Conservation (phyloP, 2,797 vertebrate genomes). For the Trachurus trachurus region DNA sequence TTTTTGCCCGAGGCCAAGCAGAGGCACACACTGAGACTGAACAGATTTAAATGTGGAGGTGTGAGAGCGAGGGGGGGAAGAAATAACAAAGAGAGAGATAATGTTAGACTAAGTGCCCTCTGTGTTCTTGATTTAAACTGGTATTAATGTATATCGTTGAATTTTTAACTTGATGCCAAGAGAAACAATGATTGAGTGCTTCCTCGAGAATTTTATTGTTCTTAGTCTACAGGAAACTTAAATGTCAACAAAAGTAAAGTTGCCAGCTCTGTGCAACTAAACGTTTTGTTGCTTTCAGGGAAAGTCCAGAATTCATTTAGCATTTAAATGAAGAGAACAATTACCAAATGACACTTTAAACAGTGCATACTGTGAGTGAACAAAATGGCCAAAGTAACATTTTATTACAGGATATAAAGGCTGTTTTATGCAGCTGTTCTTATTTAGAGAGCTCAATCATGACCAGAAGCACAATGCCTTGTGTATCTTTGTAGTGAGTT, state of each 20-base stretch:
- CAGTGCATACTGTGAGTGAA: neutral
- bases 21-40: conserved; percentile 28
- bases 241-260: neutral
- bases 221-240: neutral
- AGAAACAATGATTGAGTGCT: neutral
- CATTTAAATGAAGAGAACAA: neutral
- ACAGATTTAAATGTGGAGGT: conserved; percentile 34
- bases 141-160: neutral
- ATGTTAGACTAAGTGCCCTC: neutral
- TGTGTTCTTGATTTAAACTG: neutral
- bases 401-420: neutral
- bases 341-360: neutral
- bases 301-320: neutral
- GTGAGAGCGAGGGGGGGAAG: conserved; percentile 35
- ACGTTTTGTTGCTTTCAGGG: neutral
- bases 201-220: neutral
- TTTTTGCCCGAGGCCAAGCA: conserved; percentile 32
- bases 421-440: neutral
- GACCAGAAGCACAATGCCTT: neutral
- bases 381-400: neutral
- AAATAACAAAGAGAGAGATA: neutral
- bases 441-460: neutral
- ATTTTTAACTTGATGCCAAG: neutral
- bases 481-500: neutral
- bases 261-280: neutral